These are phyloP conservation scores for Drosophila neocordata DNA, from an alignment of 1,140 invertebrate genomes.

Conservation along the genomic window DNA sequence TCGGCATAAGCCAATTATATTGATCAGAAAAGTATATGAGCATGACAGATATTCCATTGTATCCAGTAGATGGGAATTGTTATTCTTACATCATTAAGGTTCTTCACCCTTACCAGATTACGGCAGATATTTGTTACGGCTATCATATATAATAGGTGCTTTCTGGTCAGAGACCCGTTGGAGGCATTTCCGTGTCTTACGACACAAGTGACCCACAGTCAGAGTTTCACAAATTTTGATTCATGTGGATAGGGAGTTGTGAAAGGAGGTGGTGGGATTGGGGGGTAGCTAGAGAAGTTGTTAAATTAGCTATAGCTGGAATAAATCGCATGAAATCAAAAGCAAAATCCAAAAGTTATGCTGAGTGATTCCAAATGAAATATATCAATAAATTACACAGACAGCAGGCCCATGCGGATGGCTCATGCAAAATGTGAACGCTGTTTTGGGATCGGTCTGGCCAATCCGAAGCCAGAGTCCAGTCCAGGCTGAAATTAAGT, in stretches of 20 bases:
- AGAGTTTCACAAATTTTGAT: slow-evolving; percentile 23
- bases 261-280: not conserved
- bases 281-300: not conserved
- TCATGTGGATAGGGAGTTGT: not conserved
- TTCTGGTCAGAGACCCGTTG: slow-evolving; percentile 10
- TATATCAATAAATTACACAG: slow-evolving; percentile 77
- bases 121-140: slow-evolving; percentile 2
- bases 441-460: slow-evolving; percentile 38
- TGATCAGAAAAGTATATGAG: not conserved
- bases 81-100: slow-evolving; percentile 7
- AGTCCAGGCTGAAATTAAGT: slow-evolving; percentile 64
- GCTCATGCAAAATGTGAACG: slow-evolving; percentile 48
- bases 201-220: slow-evolving; percentile 10
- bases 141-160: not conserved
- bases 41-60: not conserved
- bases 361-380: slow-evolving; percentile 76
- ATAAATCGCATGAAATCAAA: slow-evolving; percentile 46
- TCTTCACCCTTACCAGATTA: slow-evolving; percentile 17
- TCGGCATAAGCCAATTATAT: not conserved
- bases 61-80: not conserved
- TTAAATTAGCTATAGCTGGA: slow-evolving; percentile 62
- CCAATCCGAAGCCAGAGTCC: slow-evolving; percentile 41
- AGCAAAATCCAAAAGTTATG: slow-evolving; percentile 67
- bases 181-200: slow-evolving; percentile 10
- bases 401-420: slow-evolving; percentile 42